Base-by-base conservation (phyloP, 2,797 vertebrate genomes). In the Distichodus sexfasciatus region DNA sequence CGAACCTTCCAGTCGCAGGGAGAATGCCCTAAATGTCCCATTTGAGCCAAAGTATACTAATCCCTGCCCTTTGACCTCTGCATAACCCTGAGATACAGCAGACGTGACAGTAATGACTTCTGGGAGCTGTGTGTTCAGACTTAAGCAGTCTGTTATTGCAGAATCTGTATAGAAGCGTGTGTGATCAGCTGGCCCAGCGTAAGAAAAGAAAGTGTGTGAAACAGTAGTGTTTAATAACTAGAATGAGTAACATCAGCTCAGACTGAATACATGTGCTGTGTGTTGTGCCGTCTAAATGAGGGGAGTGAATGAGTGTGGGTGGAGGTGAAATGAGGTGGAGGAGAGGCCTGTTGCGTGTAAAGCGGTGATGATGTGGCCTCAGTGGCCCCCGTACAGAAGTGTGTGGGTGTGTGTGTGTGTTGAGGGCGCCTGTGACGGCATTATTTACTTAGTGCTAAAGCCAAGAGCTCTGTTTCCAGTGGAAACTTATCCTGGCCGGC, bases 401-500 rank as follows among this genome's bases (percentile, higher is more conserved):
- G 17, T 9, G 29, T 54, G 17, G 19, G 31, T 12, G 6, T 11
- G 31, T 21, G 31, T 23, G 50, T 53, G 24, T 55, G 29, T 12
- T 19, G 44, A 43, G 17, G 59, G 68, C 61, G 36, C 43, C 24
- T 71, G 40, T 57, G 58, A 47, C 38, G 46, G 63, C 64, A 76
- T 77, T 71, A 67, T 76, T 76, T 66, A 50, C 55, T 36, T 43
- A 38, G 21, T 43, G 8, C 53, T 50, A 41, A 40, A 59, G 46
- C 17, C 57, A 38, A 65, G 64, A 74, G 41, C 40, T 43, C 40
- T 64, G 55, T 69, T 72, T 53, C 66, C 23, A 72, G 43, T 65
- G 71, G 71, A 72, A 66, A 64, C 41, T 11, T 33, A 71, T 81
- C 80, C 79, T 72, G 58, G 64, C 78, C 76, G 54, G 79, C 76